Percentiles rank a stretch among this genome's conserved stretches.
phyloP scores from a whole-genome alignment of 2,797 vertebrate species.

The Uromys caudimaculatus region DNA sequence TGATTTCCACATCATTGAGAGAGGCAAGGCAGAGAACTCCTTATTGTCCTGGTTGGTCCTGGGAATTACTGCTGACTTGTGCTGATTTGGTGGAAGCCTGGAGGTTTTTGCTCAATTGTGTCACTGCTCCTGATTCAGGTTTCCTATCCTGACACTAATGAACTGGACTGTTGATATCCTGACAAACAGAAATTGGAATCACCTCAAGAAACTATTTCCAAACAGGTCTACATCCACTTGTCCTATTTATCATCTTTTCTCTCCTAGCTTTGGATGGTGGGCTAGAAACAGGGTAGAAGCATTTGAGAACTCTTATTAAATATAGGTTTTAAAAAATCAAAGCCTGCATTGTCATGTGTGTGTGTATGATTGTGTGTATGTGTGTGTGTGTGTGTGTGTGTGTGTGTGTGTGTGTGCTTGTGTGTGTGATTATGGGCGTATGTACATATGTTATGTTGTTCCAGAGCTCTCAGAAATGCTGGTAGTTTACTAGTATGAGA shows the following conservation, averaged over 20 bases:
- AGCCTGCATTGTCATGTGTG: fast-evolving
- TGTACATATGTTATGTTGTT: background rate
- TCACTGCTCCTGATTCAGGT: too few relatives aligned
- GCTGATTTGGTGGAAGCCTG: too few relatives aligned
- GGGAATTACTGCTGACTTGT: too few relatives aligned
- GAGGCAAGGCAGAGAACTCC: background rate
- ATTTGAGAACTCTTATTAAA: background rate
- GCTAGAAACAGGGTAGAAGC: background rate
- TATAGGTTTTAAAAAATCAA: too few relatives aligned
- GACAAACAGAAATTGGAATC: background rate
- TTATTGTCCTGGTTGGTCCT: background rate
- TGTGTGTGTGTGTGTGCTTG: too few relatives aligned
- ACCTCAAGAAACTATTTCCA: background rate
- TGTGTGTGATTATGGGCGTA: too few relatives aligned
- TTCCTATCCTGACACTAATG: too few relatives aligned
- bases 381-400: too few relatives aligned
- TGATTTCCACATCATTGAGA: background rate
- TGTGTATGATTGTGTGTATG: background rate
- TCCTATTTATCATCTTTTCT: background rate
- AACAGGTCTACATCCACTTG: background rate
- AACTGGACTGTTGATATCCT: background rate
- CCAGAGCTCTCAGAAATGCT: background rate
- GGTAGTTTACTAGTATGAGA: background rate
- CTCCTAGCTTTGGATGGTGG: background rate
- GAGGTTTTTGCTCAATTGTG: too few relatives aligned